Base-by-base conservation (phyloP, 2,113 vertebrate species). In the Crocuta crocuta region DNA sequence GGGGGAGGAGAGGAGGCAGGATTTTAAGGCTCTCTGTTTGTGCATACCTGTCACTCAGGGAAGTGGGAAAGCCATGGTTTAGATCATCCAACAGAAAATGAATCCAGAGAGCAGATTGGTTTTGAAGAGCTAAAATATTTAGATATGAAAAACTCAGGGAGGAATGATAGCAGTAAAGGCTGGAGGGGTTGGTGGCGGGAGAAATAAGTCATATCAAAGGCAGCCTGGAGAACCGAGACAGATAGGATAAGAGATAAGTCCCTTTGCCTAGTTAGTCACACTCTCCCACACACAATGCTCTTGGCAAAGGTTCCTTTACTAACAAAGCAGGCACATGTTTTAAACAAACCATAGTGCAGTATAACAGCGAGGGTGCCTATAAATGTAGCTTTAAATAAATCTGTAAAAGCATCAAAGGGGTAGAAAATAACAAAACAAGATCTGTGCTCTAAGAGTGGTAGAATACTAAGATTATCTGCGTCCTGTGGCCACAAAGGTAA, bases 201-300 rank as follows among this genome's bases (percentile, higher is more conserved):
- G 84, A 89, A 94, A 58, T 43, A 91, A 96, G 28, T 83, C 79
- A 11, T 92, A 70, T 81, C 87, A 92, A 92, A 96, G 96, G 95
- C 96, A 92, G 94, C 15, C 91, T 78, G 12, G 63, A 68, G 66
- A 94, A 89, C 83, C 68, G 12, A 13, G 92, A 82, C 39, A 95
- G 96, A 97, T 95, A 92, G 92, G 86, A 55, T 91, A 10, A 70
- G 74, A 73, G 97, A 97, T 96, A 98, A 96, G 84, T 53, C 9
- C 65, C 61, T 35, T 43, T 3, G 45, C 94, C 74, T 73, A 80
- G 81, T 91, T 81, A 94, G 95, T 96, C 96, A 96, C 97, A 91
- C 88, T 97, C 97, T 97, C 95, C 94, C 63, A 97, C 95, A 91
- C 10, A 97, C 92, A 96, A 85, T 96, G 86, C 91, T 66, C 84